A percentile compares a stretch with the other conserved stretches of the same genome.
These are phyloP conservation scores for Lepisosteus oculatus DNA, from an alignment of 2,113 vertebrate species.

Conservation along the genomic window DNA sequence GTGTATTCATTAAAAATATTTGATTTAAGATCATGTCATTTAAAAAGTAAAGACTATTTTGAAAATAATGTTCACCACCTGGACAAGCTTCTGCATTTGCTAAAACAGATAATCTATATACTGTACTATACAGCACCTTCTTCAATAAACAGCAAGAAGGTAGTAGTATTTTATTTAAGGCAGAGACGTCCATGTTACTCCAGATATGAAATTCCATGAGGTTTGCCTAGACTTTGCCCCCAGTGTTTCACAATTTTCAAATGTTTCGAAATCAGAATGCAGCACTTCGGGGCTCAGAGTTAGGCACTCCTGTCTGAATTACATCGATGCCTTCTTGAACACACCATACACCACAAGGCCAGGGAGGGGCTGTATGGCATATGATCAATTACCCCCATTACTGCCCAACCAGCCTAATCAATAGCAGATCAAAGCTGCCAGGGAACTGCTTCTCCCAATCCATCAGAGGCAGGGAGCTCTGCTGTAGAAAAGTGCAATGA, in stretches of 20 bases:
- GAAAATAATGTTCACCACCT: no score
- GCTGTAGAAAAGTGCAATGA: conserved; percentile 31
- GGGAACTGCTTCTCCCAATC: conserved; percentile 40
- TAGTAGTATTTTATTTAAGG: neutral
- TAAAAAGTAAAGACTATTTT: no score
- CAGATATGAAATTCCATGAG: neutral
- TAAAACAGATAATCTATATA: neutral
- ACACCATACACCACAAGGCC: neutral
- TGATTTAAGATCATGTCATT: no score
- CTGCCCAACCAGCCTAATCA: conserved; percentile 50
- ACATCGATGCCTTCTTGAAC: neutral
- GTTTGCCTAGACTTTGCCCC: neutral
- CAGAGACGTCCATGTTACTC: no score
- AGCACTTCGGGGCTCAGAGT: neutral
- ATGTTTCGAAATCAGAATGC: neutral
- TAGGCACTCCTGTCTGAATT: neutral
- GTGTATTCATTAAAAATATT: no score
- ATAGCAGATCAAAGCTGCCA: conserved; percentile 64
- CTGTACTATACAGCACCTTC: conserved; percentile 11
- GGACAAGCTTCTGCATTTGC: neutral
- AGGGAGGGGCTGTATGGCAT: conserved; percentile 22
- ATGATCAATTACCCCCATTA: conserved; percentile 53
- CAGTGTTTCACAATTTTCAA: neutral
- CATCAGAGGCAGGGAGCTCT: conserved; percentile 35
- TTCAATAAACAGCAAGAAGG: conserved; percentile 10